Evolutionary conservation across 92 coral and sea anemone species (phyloP).

Genomic region (Micromussa lordhowensis): DNA sequence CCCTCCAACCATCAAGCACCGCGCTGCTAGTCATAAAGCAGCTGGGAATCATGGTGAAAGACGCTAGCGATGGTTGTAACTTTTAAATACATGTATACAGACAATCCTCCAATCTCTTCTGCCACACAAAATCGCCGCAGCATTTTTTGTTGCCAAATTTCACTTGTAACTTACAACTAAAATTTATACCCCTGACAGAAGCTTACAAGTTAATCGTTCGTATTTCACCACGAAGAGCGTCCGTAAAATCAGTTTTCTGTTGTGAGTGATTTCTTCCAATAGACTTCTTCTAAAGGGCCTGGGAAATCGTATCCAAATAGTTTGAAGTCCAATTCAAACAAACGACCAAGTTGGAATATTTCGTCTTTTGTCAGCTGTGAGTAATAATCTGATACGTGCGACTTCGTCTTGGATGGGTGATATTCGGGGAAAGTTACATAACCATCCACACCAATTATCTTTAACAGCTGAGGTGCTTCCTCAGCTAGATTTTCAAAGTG

Average conservation of each 20-base stretch:
- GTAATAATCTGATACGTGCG: conserved; percentile 31
- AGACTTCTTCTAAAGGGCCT: conserved; percentile 1
- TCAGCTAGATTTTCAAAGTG: conserved; percentile 41
- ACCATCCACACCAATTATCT: conserved; percentile 25
- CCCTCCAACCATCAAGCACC: too few species aligned
- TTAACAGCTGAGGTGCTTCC: conserved; percentile 41
- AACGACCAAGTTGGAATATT: conserved; percentile 24
- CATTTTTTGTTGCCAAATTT: too few species aligned
- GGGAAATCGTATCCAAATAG: conserved; percentile 57
- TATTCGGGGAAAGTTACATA: conserved; percentile 44
- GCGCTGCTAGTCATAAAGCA: too few species aligned
- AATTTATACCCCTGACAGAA: too few species aligned
- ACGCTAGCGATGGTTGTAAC: too few species aligned
- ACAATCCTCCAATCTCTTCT: too few species aligned
- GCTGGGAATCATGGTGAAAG: too few species aligned
- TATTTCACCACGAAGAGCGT: neutral
- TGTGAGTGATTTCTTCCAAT: neutral
- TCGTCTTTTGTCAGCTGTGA: conserved; percentile 38
- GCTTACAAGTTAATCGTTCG: too few species aligned
- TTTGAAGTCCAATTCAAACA: conserved; percentile 57
- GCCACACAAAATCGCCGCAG: too few species aligned
- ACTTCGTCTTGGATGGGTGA: conserved; percentile 34
- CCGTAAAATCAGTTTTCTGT: neutral
- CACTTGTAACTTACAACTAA: too few species aligned
- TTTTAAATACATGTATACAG: too few species aligned